Conservation (phyloP, 2,113 vertebrate genomes). For the Bufo gargarizans region DNA sequence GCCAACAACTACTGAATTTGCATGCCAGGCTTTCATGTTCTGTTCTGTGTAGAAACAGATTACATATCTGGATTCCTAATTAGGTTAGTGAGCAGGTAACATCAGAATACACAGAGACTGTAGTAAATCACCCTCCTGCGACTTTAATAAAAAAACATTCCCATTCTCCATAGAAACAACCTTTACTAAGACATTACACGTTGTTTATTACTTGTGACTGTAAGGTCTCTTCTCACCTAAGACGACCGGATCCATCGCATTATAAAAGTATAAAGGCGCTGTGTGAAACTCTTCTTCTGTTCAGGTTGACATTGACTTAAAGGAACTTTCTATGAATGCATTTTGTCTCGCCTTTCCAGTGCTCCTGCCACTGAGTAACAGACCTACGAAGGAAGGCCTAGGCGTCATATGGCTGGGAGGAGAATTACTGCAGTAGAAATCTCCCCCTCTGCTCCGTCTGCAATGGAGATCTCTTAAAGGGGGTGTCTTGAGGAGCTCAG, state of each 20-base stretch:
- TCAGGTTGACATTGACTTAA: neutral
- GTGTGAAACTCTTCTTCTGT: neutral
- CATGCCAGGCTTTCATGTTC: too few species aligned
- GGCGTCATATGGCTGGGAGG: too few species aligned
- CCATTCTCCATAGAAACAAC: neutral
- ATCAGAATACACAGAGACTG: neutral
- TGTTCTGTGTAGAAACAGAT: too few species aligned
- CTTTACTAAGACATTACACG: neutral
- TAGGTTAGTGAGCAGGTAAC: neutral
- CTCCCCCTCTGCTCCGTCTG: too few species aligned
- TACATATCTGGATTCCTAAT: neutral
- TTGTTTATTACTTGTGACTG: slow-evolving; percentile 3
- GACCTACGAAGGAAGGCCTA: too few species aligned
- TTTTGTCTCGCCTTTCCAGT: too few species aligned
- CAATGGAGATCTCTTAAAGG: too few species aligned
- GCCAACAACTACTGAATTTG: too few species aligned
- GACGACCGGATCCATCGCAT: neutral
- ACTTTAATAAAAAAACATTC: slow-evolving; percentile 5
- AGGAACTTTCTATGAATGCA: neutral
- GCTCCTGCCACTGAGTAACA: too few species aligned
- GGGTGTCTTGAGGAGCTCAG: too few species aligned
- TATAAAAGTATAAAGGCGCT: neutral
- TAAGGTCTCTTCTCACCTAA: neutral
- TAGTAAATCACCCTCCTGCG: neutral
- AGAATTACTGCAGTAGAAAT: too few species aligned